Base-by-base conservation (phyloP, 2,888 invertebrate species). In the Coleophora flavipennella region DNA sequence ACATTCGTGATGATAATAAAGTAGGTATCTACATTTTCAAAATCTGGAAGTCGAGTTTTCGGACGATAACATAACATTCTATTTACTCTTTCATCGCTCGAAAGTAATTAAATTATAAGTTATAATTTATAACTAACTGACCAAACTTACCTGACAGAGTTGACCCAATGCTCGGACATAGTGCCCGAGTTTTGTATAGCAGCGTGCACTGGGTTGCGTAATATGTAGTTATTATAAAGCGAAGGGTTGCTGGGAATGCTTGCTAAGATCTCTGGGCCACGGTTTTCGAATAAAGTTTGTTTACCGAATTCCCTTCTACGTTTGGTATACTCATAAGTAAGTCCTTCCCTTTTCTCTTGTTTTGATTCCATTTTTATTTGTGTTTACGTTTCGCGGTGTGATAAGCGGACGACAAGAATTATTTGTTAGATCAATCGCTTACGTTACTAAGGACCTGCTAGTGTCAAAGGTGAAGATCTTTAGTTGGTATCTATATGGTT, bases 231-330 rank as follows among this genome's bases (percentile, higher is more conserved):
- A 41, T 85, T 85, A 46, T 81, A 85, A 42, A 77, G 46, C 6
- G 85, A 77, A 31, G 87, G 87, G 63, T 90, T 88, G 31, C 88
- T 79, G 3, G 87, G 85, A 63, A 90, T 92, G 50, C 89, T 87
- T 46, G 89, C 88, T 36, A 87, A 75, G 31, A 91, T 63, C 49
- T 88, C 88, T 6, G 88, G 87, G n/a, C 90, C 89, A 56, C 86
- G 88, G 55, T 92, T 90, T 44, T 87, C 85, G 61, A 94, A 93
- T 35, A 88, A 64, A 36, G 89, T 89, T 57, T 92, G 90, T 49
- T 86, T 85, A 0, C 94, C 94, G 64, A 92, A 94, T 45, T 90
- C 85, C 48, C 85, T 86, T 32, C 94, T 87, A 50, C 88, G 89
- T 67, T 88, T 92, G 44, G 90, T 88, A 60, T 92, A 93, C 62